Conservation (phyloP, 2,113 vertebrate genomes). For the Periophthalmus modestus region DNA sequence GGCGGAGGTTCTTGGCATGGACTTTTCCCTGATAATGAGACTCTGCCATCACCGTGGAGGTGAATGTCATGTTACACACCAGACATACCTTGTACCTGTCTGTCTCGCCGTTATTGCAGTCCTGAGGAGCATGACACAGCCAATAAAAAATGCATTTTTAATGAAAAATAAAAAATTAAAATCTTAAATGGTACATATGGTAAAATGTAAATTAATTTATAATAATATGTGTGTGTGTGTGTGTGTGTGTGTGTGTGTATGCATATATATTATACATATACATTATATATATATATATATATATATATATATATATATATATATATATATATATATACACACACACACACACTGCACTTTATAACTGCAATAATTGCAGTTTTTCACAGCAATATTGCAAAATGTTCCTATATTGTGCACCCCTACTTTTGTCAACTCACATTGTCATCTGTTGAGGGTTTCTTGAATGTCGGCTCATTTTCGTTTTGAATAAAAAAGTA, state of each 20-base stretch:
- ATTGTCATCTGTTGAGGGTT: slow-evolving; percentile 46
- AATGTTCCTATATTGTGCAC: neutral
- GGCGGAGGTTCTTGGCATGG: slow-evolving; percentile 91
- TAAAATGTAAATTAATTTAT: no score
- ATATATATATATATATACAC: no score
- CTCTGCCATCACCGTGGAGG: slow-evolving; percentile 88
- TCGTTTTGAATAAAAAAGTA: slow-evolving; percentile 85
- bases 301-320: no score
- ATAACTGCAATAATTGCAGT: no score
- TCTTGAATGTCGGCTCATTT: slow-evolving; percentile 74
- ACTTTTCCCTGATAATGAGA: slow-evolving; percentile 97
- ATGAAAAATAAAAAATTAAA: no score
- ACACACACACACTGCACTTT: no score
- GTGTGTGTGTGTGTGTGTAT: no score
- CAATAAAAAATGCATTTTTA: neutral
- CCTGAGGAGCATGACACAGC: slow-evolving; percentile 40
- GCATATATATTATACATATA: no score
- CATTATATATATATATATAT: no score
- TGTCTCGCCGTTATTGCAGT: slow-evolving; percentile 79
- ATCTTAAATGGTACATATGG: no score
- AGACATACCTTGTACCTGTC: slow-evolving; percentile 89
- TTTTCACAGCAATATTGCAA: no score
- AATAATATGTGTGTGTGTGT: no score
- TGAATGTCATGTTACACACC: slow-evolving; percentile 95
- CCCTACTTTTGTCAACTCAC: slow-evolving; percentile 50